Percentiles rank a stretch among this genome's conserved stretches.
phyloP scores from a whole-genome alignment of 2,797 vertebrate species.

The Allobates femoralis region DNA sequence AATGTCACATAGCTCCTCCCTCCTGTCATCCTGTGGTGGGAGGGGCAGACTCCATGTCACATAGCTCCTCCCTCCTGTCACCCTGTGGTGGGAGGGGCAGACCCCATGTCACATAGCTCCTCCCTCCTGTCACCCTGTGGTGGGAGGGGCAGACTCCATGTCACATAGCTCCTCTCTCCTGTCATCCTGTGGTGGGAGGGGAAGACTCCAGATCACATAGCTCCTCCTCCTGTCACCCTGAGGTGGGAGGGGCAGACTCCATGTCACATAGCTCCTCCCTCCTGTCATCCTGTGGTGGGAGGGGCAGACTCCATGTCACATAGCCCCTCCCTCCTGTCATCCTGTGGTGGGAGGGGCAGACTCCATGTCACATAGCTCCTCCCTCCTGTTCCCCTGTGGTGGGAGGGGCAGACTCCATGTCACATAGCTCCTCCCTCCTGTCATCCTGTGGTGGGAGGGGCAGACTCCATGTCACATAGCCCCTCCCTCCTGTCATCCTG shows the following conservation, averaged over 20 bases:
- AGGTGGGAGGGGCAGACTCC: background rate
- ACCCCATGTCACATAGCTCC: no score
- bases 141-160: background rate
- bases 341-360: conserved; percentile 28
- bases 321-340: conserved; percentile 14
- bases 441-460: no score
- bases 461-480: no score
- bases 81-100: no score
- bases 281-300: background rate
- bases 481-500: no score
- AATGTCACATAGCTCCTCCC: no score
- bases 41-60: no score
- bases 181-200: conserved; percentile 23
- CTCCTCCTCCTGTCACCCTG: conserved; percentile 18
- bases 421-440: no score
- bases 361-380: conserved; percentile 31
- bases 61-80: no score
- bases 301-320: conserved; percentile 15
- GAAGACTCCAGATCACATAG: conserved; percentile 26
- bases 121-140: no score
- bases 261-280: conserved; percentile 13
- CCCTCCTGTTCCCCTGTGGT: background rate
- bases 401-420: no score
- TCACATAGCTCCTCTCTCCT: conserved; percentile 8
- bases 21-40: no score